A percentile compares a stretch with the other conserved stretches of the same genome.
Conservation (phyloP, 2,797 vertebrate species). For the Leucoraja ocellata region DNA sequence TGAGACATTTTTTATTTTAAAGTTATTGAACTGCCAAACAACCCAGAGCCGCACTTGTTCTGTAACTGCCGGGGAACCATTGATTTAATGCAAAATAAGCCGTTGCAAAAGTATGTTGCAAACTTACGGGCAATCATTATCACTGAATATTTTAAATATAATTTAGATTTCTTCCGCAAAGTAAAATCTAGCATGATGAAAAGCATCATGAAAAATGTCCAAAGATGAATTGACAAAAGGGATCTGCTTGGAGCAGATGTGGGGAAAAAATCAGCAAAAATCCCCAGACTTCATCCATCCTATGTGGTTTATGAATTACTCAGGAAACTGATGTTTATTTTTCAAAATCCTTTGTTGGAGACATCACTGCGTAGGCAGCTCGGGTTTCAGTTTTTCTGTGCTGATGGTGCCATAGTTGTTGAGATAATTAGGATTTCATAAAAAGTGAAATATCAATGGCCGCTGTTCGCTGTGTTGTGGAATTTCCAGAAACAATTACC, state of each 20-base stretch:
- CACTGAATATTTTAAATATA: neutral
- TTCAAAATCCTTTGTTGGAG: neutral
- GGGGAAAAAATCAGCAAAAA: neutral
- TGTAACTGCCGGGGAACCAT: neutral
- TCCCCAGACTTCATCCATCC: neutral
- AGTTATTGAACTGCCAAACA: neutral
- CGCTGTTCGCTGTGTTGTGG: neutral
- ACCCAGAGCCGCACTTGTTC: neutral
- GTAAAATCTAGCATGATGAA: neutral
- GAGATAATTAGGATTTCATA: conserved; percentile 5
- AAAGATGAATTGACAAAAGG: neutral
- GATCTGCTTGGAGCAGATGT: neutral
- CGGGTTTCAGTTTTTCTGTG: neutral
- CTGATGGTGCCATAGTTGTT: no score
- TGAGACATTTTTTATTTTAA: neutral
- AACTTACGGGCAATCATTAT: neutral
- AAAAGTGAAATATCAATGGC: neutral
- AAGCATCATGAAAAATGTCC: neutral
- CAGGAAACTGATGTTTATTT: neutral
- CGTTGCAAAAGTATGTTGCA: neutral
- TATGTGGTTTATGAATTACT: neutral
- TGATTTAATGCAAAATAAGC: neutral
- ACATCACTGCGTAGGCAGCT: neutral
- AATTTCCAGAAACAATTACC: neutral
- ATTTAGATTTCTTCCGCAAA: neutral